Base-by-base conservation (phyloP, 2,113 vertebrate species). In the Pteropus alecto region DNA sequence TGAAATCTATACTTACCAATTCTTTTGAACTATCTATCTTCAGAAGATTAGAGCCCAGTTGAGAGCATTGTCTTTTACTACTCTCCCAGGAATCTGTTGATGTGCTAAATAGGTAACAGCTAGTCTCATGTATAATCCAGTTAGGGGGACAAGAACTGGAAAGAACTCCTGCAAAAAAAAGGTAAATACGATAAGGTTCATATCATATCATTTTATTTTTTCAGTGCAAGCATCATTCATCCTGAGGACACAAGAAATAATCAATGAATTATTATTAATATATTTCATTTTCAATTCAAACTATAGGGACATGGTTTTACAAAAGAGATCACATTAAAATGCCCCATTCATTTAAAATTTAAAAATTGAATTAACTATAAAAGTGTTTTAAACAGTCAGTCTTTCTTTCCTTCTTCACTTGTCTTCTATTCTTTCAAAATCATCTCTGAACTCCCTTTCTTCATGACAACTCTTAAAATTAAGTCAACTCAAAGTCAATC, bases 11-110 rank as follows among this genome's bases (percentile, higher is more conserved):
- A 88, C 90, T 94, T 96, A 96, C 97, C 83, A 98, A 22, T 95
- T 98, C 96, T 56, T 89, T 24, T 26, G 38, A 24, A 38, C 77
- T 94, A 46, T 97, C 95, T 96, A 98, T 97, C 86, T 97, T 97
- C 86, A 98, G 61, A n/a, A 97, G 97, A 54, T 38, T 19, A 60
- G 97, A 90, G 51, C 12, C n/a, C 43, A 91, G 43, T 2, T 63
- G 81, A 51, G 67, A 95, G n/a, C 97, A 98, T 1, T 19, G 58
- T 3, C 12, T 92, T 92, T 86, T 97, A 87, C 97, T 95, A 46
- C 16, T 7, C 13, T 74, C 1, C 97, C 97, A 97, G 51, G 94
- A 83, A 43, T 82, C 30, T 38, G 48, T 14, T 73, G 73, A 51
- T 4, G 14, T 74, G 8, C 35, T 88, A 38, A 98, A 56, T 5